phyloP scores from a whole-genome alignment of 2,888 invertebrate species.

The Lasiommata megera region DNA sequence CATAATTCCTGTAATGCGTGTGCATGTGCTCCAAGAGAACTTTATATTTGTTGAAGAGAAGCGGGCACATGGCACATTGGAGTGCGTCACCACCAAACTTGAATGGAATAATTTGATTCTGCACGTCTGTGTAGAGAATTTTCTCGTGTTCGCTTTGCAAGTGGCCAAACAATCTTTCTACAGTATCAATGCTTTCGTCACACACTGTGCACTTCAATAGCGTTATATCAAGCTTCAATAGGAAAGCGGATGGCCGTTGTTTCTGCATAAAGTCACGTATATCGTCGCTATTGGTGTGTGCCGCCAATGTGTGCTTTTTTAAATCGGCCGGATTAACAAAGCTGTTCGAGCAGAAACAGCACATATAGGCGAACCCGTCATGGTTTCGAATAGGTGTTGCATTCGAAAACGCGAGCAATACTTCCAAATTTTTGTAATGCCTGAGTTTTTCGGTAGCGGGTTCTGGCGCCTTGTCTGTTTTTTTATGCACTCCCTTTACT shows the following conservation, averaged over 20 bases:
- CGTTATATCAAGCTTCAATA: conserved; percentile 5
- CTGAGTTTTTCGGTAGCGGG: background rate
- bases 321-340: background rate
- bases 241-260: background rate
- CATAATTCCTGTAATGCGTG: conserved; percentile 1
- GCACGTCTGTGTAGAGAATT: background rate
- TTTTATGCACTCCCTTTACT: background rate
- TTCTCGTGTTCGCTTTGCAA: background rate
- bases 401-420: background rate
- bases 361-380: background rate
- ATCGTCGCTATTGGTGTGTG: background rate
- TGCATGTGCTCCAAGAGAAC: background rate
- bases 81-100: conserved; percentile 35
- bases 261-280: background rate
- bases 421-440: background rate
- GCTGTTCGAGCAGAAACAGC: conserved; percentile 1
- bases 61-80: background rate
- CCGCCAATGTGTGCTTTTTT: background rate
- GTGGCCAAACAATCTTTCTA: background rate
- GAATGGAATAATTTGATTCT: conserved; percentile 36
- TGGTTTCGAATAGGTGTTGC: background rate
- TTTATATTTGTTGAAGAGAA: background rate
- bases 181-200: background rate
- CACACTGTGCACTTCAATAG: background rate
- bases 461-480: background rate